Conservation (phyloP, 2,797 vertebrate genomes). For the Coracias cyanogaster region DNA sequence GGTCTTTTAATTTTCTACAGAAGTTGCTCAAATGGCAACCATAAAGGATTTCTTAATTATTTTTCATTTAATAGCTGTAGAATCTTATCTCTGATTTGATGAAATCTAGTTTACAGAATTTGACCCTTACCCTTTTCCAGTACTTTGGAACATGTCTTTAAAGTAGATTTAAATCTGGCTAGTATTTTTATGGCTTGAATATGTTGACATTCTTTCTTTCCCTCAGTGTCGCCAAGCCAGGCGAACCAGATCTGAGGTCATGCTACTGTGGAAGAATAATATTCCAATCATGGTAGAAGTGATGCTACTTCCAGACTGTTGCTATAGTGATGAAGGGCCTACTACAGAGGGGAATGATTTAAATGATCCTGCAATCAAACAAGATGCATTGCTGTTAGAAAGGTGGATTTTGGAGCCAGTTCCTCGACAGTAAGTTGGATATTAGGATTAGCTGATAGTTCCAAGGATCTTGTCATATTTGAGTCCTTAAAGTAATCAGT, state of each 20-base stretch:
- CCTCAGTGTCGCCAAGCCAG: conserved; percentile 94
- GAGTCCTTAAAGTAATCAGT: not conserved
- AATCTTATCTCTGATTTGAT: not conserved
- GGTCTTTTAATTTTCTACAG: not conserved
- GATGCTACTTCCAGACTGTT: conserved; percentile 98
- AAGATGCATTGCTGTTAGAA: conserved; percentile 94
- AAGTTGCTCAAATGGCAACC: not conserved
- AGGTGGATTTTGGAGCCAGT: conserved; percentile 96
- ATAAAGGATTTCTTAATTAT: not conserved
- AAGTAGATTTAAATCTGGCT: not conserved
- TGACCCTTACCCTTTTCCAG: not conserved
- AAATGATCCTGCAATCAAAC: conserved; percentile 95
- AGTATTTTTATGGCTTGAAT: not conserved
- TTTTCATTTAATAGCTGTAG: not conserved
- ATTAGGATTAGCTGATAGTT: not conserved
- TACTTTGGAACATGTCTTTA: not conserved
- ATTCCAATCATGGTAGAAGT: conserved; percentile 99
- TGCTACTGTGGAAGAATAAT: conserved; percentile 94
- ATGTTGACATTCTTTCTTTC: not conserved
- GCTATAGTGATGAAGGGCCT: conserved; percentile 95
- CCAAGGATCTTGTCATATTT: not conserved
- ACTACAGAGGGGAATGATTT: conserved; percentile 90
- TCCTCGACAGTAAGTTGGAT: conserved; percentile 91
- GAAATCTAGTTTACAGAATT: not conserved
- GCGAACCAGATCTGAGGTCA: conserved; percentile 92